A percentile compares a stretch with the other conserved stretches of the same genome.
These are phyloP conservation scores for Graphium colonna DNA, from an alignment of 2,888 invertebrate species.

Conservation along the genomic window DNA sequence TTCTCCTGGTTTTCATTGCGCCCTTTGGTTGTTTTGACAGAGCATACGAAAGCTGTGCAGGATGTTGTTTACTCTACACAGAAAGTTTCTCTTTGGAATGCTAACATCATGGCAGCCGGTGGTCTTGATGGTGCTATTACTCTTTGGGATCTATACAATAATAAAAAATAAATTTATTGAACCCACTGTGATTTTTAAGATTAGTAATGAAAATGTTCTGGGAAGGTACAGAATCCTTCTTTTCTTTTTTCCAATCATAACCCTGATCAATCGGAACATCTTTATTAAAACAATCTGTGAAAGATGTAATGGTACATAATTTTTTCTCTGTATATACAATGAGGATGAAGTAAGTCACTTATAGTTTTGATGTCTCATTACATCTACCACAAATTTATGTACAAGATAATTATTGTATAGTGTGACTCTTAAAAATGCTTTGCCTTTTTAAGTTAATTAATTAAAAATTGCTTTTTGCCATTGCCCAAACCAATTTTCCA, in stretches of 20 bases:
- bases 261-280: neutral
- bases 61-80: constrained; percentile 85
- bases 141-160: constrained; percentile 89
- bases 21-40: constrained; percentile 85
- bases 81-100: constrained; percentile 83
- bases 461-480: no score
- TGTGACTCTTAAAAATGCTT: no score
- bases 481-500: neutral
- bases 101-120: constrained; percentile 88
- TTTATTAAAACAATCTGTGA: neutral
- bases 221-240: constrained; percentile 3
- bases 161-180: constrained; percentile 41
- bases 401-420: no score
- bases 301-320: no score
- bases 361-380: neutral
- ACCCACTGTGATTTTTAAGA: constrained; percentile 7
- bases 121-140: constrained; percentile 88
- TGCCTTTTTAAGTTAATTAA: no score
- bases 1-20: constrained; percentile 89
- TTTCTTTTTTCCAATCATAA: neutral
- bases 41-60: constrained; percentile 85
- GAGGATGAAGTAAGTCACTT: no score
- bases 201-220: constrained; percentile 6
- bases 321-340: no score
- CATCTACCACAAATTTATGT: neutral